phyloP scores from a whole-genome alignment of 2,888 invertebrate species.

The Lingula anatina region DNA sequence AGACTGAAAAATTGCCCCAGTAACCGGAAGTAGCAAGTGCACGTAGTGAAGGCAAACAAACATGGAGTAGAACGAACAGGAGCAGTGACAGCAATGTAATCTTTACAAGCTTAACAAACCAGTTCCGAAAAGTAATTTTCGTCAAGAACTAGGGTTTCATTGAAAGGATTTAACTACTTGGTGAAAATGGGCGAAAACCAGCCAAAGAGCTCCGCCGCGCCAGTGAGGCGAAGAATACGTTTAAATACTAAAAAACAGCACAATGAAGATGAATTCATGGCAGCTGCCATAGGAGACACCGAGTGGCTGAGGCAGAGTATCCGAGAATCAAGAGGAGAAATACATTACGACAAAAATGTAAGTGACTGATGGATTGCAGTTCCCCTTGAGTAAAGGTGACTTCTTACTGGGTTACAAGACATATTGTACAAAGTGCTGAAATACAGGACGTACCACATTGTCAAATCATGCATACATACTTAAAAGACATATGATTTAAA shows the following conservation, averaged over 20 bases:
- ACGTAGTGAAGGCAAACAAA: too few relatives aligned
- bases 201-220: background rate
- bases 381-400: too few relatives aligned
- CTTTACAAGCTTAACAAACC: background rate
- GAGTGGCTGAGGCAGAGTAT: conserved; percentile 51
- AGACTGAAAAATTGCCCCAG: too few relatives aligned
- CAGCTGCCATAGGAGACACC: conserved; percentile 50
- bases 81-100: too few relatives aligned
- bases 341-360: conserved; percentile 50
- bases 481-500: too few relatives aligned
- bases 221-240: conserved; percentile 20
- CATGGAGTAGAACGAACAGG: too few relatives aligned
- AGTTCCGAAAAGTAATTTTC: background rate
- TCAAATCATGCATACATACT: too few relatives aligned
- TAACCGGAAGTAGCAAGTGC: too few relatives aligned
- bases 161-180: background rate
- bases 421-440: too few relatives aligned
- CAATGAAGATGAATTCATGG: conserved; percentile 49
- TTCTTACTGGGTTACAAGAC: too few relatives aligned
- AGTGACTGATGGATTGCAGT: conserved; percentile 12
- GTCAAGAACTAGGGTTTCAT: background rate
- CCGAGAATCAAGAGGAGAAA: conserved; percentile 29
- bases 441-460: too few relatives aligned
- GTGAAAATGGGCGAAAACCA: background rate
- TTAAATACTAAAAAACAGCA: conserved; percentile 33